These are phyloP conservation scores for Baronia brevicornis DNA, from an alignment of 2,888 invertebrate genomes.

Conservation along the genomic window DNA sequence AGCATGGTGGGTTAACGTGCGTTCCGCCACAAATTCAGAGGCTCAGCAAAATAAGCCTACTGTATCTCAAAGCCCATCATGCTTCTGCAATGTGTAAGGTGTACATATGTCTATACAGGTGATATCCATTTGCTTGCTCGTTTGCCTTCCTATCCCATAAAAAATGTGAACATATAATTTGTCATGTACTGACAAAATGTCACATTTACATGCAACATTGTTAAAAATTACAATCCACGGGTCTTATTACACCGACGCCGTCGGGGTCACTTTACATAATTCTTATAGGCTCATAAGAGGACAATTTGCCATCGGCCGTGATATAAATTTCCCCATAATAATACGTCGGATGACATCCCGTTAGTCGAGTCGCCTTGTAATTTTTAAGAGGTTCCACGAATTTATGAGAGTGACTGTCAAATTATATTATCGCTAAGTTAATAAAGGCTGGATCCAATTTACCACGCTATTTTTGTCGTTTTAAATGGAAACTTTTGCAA, in stretches of 20 bases:
- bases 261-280: constrained; percentile 45
- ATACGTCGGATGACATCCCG: constrained; percentile 35
- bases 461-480: constrained; percentile 29
- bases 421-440: constrained; percentile 48
- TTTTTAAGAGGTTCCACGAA: constrained; percentile 28
- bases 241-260: constrained; percentile 44
- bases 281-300: constrained; percentile 32
- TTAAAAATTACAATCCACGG: constrained; percentile 37
- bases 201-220: no score
- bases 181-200: no score
- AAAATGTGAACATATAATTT: no score
- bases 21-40: no score
- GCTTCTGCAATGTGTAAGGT: no score
- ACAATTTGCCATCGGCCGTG: constrained; percentile 35
- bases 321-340: constrained; percentile 44
- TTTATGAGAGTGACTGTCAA: constrained; percentile 58
- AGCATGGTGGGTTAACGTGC: no score
- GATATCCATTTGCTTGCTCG: no score
- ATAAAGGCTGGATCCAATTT: constrained; percentile 42
- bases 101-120: no score
- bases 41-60: no score
- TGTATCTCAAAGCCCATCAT: no score
- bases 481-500: no score
- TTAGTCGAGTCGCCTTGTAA: constrained; percentile 24
- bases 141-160: no score